These are phyloP conservation scores for Dendronephthya gigantea DNA, from an alignment of 64 coral and sea anemone genomes.

Conservation along the genomic window DNA sequence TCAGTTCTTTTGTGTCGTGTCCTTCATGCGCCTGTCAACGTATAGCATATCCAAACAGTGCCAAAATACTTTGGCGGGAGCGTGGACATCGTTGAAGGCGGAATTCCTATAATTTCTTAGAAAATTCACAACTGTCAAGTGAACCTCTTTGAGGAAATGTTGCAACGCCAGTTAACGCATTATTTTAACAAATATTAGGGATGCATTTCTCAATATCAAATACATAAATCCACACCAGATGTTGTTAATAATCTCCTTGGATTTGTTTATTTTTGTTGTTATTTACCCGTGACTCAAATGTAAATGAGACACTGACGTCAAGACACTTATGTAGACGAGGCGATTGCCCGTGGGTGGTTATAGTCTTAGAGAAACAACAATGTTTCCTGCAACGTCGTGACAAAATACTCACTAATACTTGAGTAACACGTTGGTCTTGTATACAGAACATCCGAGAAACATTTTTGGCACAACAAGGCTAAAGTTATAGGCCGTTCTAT, in stretches of 20 bases:
- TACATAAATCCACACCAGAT: not conserved
- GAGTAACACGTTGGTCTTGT: not conserved
- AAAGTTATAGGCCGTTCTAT: too few species aligned
- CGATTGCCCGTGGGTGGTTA: not conserved
- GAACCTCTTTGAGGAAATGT: not conserved
- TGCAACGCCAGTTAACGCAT: not conserved
- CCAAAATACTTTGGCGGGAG: not conserved
- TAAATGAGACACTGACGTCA: not conserved
- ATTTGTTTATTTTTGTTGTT: constrained; percentile 3
- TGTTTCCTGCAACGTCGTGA: not conserved
- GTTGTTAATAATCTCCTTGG: not conserved
- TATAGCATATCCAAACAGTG: not conserved
- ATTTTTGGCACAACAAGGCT: too few species aligned
- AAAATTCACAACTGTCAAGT: not conserved
- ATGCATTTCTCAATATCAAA: not conserved
- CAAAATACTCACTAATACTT: not conserved
- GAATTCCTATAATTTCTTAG: not conserved
- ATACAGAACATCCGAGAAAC: not conserved
- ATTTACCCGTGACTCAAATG: not conserved
- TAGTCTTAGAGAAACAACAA: not conserved
- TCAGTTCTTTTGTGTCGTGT: not conserved
- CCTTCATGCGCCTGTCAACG: not conserved
- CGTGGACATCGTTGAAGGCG: not conserved
- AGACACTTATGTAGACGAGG: not conserved
- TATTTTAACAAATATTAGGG: not conserved